These are phyloP conservation scores for Crotalus viridis DNA, from an alignment of 2,113 vertebrate species.

Conservation along the genomic window DNA sequence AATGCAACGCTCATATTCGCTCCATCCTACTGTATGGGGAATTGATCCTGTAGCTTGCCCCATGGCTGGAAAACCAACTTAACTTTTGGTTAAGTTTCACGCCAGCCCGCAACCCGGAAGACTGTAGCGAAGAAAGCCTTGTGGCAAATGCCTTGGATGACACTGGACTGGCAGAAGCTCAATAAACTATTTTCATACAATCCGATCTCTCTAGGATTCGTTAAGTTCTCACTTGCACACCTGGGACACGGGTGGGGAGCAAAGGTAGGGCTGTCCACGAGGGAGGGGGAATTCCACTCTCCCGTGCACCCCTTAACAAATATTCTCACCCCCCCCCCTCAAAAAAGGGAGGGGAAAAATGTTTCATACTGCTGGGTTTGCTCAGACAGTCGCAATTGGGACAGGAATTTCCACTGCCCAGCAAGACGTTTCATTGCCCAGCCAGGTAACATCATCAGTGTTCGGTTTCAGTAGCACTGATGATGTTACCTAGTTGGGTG, in stretches of 20 bases:
- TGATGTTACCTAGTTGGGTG: not conserved
- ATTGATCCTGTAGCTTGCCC: not conserved
- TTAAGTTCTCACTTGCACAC: not conserved
- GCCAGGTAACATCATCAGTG: not conserved
- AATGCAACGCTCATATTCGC: not conserved
- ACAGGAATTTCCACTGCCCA: not conserved
- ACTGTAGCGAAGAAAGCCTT: not conserved
- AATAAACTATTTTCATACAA: conserved; percentile 37
- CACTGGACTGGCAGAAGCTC: not conserved
- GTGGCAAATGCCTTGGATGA: too few species aligned
- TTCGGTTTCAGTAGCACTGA: not conserved
- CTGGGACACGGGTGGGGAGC: too few species aligned
- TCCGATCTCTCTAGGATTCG: not conserved
- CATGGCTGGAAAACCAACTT: not conserved
- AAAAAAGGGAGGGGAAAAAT: not conserved
- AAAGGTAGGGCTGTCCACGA: not conserved
- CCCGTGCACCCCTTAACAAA: not conserved
- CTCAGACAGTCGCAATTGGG: not conserved
- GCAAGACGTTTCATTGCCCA: not conserved
- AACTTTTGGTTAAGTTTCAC: not conserved
- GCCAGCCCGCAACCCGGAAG: not conserved
- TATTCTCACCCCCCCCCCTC: too few species aligned
- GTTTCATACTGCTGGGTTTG: not conserved
- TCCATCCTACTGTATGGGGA: not conserved
- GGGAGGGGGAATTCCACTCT: not conserved